Evolutionary conservation across 2,113 vertebrate genomes (phyloP).

Genomic region (Apodemus speciosus): DNA sequence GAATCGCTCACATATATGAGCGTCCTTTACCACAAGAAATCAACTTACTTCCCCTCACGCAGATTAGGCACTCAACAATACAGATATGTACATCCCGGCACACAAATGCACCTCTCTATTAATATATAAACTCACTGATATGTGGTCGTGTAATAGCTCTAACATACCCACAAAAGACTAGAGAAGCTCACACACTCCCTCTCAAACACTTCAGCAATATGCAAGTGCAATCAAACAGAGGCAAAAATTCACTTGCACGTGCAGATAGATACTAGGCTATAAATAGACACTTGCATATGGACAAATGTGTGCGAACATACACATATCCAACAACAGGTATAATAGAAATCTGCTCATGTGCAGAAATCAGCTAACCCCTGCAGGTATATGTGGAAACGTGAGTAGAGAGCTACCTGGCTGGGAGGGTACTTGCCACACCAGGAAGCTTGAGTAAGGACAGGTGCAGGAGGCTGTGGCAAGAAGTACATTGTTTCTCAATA

Average conservation of each 20-base stretch:
- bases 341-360: background rate
- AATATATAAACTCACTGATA: background rate
- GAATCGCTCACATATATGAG: background rate
- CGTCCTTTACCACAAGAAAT: background rate
- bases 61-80: background rate
- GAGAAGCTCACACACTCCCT: background rate
- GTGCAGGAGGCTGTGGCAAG: background rate
- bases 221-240: slow-evolving; percentile 33
- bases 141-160: background rate
- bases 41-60: background rate
- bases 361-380: slow-evolving; percentile 2
- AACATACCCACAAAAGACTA: background rate
- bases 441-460: background rate
- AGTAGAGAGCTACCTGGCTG: background rate
- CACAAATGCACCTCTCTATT: background rate
- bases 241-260: background rate
- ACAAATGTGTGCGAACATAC: background rate
- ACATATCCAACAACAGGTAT: slow-evolving; percentile 28
- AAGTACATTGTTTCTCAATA: slow-evolving; percentile 17
- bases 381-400: slow-evolving; percentile 3
- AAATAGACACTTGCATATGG: background rate
- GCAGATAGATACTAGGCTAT: background rate
- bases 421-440: background rate
- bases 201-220: background rate
- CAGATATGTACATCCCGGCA: background rate